These are phyloP conservation scores for Pristionchus fissidentatus DNA, from an alignment of 2,888 invertebrate species.

Conservation along the genomic window DNA sequence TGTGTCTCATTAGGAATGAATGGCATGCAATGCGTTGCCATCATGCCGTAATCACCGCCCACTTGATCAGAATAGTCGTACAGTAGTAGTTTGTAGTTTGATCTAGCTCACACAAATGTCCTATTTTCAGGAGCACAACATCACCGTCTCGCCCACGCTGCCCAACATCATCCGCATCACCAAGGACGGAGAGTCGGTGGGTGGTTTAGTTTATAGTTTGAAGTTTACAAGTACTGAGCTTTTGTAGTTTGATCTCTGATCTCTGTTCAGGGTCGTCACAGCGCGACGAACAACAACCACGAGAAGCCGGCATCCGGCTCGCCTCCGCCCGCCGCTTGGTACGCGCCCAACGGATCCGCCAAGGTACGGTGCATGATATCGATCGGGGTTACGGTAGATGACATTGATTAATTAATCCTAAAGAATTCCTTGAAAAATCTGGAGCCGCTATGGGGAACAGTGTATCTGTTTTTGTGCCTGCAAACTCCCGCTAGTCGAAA, in stretches of 20 bases:
- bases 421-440: not conserved
- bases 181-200: conserved; percentile 50
- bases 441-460: not conserved
- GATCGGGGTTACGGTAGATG: not conserved
- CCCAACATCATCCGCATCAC: conserved; percentile 59
- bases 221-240: not conserved
- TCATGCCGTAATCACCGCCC: not conserved
- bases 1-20: no score
- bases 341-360: conserved; percentile 52
- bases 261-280: conserved; percentile 30
- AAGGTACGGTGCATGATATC: conserved; percentile 29
- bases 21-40: not conserved
- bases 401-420: not conserved
- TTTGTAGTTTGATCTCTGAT: conserved; percentile 14
- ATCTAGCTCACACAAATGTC: not conserved
- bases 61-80: not conserved
- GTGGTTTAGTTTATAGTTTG: not conserved
- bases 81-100: not conserved
- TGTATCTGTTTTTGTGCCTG: not conserved
- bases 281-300: conserved; percentile 34
- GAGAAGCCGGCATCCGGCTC: conserved; percentile 49
- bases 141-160: conserved; percentile 62
- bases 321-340: conserved; percentile 61
- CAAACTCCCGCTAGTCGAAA: not conserved
- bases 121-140: conserved; percentile 55